Percentiles rank a stretch among this genome's conserved stretches.
Conservation (phyloP, 2,797 vertebrate genomes). For the Delichon dasypus region DNA sequence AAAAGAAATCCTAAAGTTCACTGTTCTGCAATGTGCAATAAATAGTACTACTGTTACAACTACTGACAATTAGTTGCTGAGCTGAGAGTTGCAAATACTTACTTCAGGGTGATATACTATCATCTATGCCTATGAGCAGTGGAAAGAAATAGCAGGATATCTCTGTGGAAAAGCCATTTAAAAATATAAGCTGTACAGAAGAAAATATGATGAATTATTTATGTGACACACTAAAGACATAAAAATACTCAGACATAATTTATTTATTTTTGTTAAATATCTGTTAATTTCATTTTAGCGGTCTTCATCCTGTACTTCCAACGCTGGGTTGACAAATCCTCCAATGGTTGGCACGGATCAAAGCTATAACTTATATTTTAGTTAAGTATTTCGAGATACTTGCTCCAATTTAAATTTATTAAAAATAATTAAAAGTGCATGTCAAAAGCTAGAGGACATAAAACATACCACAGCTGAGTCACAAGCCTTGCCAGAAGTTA, state of each 20-base stretch:
- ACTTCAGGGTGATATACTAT: neutral
- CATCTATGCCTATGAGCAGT: neutral
- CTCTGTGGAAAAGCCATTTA: neutral
- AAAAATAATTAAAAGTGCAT: constrained; percentile 55
- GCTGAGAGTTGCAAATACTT: neutral
- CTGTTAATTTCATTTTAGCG: constrained; percentile 27
- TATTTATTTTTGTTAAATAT: constrained; percentile 52
- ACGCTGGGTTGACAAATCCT: constrained; percentile 4
- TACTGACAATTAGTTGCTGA: constrained; percentile 13
- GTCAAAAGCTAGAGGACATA: constrained; percentile 22
- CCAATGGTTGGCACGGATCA: constrained; percentile 17
- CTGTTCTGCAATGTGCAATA: neutral
- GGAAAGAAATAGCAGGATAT: neutral
- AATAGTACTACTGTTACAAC: neutral
- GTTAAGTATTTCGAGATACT: constrained; percentile 26
- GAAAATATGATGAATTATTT: constrained; percentile 44
- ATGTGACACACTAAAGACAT: constrained; percentile 13
- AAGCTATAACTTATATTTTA: constrained; percentile 34
- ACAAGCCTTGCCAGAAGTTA: constrained; percentile 18
- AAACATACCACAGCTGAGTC: neutral
- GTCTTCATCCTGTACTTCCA: neutral
- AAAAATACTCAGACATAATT: constrained; percentile 12
- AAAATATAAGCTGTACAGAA: neutral
- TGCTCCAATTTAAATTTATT: constrained; percentile 47
- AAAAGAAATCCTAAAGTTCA: neutral